Percentiles rank a stretch among this genome's conserved stretches.
phyloP scores from a whole-genome alignment of 92 coral and sea anemone genomes.

The Plumapathes pennacea region DNA sequence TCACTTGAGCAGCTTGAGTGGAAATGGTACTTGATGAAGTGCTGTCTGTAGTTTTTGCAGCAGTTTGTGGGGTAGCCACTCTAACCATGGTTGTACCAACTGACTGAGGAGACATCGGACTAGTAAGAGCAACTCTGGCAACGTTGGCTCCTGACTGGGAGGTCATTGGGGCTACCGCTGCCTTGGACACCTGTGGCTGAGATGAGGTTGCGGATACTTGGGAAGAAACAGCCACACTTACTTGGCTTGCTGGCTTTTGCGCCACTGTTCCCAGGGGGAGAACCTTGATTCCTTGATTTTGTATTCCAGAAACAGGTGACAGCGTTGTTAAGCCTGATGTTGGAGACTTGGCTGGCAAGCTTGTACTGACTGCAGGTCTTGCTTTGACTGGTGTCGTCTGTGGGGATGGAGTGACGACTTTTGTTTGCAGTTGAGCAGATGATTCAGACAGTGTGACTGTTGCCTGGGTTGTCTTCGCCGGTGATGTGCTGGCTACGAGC shows the following conservation, averaged over 20 bases:
- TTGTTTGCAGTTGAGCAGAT: constrained; percentile 12
- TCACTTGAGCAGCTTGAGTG: too few species aligned
- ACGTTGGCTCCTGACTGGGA: too few species aligned
- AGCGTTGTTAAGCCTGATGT: constrained; percentile 18
- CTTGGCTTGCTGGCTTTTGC: too few species aligned
- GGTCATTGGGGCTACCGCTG: constrained; percentile 7
- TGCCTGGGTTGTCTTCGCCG: constrained; percentile 42
- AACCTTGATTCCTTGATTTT: too few species aligned
- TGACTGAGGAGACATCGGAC: too few species aligned
- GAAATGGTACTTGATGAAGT: too few species aligned
- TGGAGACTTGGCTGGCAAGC: constrained; percentile 11
- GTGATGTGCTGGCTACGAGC: constrained; percentile 34
- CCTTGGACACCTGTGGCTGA: constrained; percentile 2
- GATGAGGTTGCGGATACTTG: constrained; percentile 6
- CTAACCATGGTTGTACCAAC: too few species aligned
- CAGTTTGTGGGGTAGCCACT: too few species aligned
- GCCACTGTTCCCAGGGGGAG: too few species aligned
- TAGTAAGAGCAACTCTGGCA: too few species aligned
- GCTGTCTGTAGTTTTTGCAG: too few species aligned
- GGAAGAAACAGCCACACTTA: constrained; percentile 5
- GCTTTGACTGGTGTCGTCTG: constrained; percentile 3
- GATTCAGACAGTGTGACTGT: constrained; percentile 13
- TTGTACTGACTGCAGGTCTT: constrained; percentile 21
- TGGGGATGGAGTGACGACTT: constrained; percentile 1
- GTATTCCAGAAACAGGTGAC: too few species aligned